These are phyloP conservation scores for Anolis carolinensis DNA, from an alignment of 2,113 vertebrate species.

Conservation along the genomic window DNA sequence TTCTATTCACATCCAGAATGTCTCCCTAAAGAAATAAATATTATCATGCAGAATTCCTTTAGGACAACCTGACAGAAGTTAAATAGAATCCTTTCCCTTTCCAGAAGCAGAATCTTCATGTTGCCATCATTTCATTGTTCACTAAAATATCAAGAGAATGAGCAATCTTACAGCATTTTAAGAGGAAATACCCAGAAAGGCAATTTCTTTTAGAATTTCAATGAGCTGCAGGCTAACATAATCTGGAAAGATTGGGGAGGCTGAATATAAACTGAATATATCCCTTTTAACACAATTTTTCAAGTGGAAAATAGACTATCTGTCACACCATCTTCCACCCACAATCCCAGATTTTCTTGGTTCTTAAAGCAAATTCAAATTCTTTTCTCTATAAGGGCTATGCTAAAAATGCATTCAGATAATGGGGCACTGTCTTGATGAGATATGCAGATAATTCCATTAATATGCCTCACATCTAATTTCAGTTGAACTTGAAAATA, in stretches of 20 bases:
- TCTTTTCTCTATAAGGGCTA: constrained; percentile 41
- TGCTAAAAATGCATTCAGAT: constrained; percentile 48
- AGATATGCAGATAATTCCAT: constrained; percentile 3
- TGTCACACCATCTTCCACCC: constrained; percentile 56
- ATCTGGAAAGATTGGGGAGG: constrained; percentile 53
- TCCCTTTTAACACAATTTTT: constrained; percentile 57
- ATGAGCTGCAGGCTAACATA: constrained; percentile 51
- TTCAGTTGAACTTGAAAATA: constrained; percentile 16
- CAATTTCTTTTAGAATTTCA: constrained; percentile 61
- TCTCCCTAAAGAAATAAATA: constrained; percentile 46
- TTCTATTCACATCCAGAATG: constrained; percentile 35
- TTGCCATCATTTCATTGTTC: constrained; percentile 47
- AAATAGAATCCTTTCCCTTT: constrained; percentile 54
- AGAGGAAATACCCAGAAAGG: constrained; percentile 38
- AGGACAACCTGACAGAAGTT: constrained; percentile 40
- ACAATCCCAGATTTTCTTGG: constrained; percentile 54
- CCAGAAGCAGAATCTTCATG: constrained; percentile 39
- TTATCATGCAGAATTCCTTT: constrained; percentile 35
- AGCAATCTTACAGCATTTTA: constrained; percentile 48
- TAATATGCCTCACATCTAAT: constrained; percentile 1
- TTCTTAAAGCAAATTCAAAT: constrained; percentile 61
- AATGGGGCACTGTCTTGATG: background rate
- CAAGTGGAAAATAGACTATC: constrained; percentile 59
- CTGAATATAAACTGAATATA: constrained; percentile 54
- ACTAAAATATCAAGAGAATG: constrained; percentile 47